Percentiles rank a stretch among this genome's conserved stretches.
Evolutionary conservation across 2,888 invertebrate species (phyloP).

Genomic region (Hedya salicella): DNA sequence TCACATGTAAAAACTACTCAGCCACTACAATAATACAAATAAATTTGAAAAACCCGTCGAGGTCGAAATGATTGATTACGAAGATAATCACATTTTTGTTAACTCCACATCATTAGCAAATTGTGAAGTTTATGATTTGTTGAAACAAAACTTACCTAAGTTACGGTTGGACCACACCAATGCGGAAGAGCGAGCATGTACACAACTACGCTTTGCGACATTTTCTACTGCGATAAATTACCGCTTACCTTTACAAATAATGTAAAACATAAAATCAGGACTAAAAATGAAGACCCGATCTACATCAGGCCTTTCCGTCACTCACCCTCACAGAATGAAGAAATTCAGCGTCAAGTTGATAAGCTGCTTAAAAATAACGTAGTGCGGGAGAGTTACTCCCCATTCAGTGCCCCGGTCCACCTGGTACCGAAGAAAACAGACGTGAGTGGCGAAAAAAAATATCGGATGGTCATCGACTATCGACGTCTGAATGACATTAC

Average conservation of each 20-base stretch:
- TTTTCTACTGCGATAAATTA: slow-evolving; percentile 55
- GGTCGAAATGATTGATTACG: too few species aligned
- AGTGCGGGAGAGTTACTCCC: slow-evolving; percentile 46
- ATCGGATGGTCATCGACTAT: slow-evolving; percentile 50
- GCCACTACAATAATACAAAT: too few species aligned
- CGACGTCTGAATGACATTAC: slow-evolving; percentile 49
- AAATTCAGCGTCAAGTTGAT: slow-evolving; percentile 48
- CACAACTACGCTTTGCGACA: slow-evolving; percentile 48
- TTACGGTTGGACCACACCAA: too few species aligned
- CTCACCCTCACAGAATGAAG: slow-evolving; percentile 44
- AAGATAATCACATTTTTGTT: too few species aligned
- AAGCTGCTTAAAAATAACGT: slow-evolving; percentile 48
- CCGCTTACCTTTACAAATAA: slow-evolving; percentile 54
- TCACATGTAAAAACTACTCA: too few species aligned
- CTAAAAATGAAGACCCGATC: slow-evolving; percentile 43
- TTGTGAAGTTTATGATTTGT: too few species aligned
- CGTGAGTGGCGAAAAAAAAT: slow-evolving; percentile 47
- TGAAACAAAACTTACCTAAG: too few species aligned
- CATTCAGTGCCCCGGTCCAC: slow-evolving; percentile 40
- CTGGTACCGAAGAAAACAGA: slow-evolving; percentile 50
- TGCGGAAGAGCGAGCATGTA: too few species aligned
- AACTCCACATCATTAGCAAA: too few species aligned
- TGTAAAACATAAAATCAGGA: slow-evolving; percentile 55
- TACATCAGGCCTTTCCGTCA: slow-evolving; percentile 47
- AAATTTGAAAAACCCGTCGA: too few species aligned